Evolutionary conservation across 1,140 invertebrate species (phyloP).

Genomic region (Spodoptera frugiperda): DNA sequence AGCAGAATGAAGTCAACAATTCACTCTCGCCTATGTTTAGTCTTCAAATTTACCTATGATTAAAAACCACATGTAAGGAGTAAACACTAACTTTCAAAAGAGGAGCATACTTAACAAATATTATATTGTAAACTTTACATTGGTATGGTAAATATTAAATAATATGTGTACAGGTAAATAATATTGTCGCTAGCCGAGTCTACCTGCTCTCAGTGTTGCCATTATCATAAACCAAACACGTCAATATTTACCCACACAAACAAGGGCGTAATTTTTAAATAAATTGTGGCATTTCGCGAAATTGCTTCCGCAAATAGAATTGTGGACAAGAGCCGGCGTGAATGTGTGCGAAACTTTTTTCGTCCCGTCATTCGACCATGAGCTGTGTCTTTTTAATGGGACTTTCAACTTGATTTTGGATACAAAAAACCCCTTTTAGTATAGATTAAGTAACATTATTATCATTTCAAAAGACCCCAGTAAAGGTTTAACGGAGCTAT

Average conservation of each 20-base stretch:
- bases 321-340: slow-evolving; percentile 73
- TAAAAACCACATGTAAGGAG: slow-evolving; percentile 78
- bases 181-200: slow-evolving; percentile 80
- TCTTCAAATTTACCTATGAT: slow-evolving; percentile 81
- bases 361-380: slow-evolving; percentile 64
- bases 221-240: slow-evolving; percentile 86
- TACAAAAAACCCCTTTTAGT: background rate
- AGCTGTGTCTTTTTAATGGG: slow-evolving; percentile 60
- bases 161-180: slow-evolving; percentile 84
- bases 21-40: slow-evolving; percentile 64
- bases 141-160: slow-evolving; percentile 84
- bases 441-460: background rate
- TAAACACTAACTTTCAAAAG: slow-evolving; percentile 82
- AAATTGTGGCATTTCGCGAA: slow-evolving; percentile 86
- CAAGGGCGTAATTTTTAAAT: slow-evolving; percentile 86
- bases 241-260: slow-evolving; percentile 85
- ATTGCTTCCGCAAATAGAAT: slow-evolving; percentile 85
- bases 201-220: slow-evolving; percentile 83
- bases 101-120: slow-evolving; percentile 84
- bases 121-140: slow-evolving; percentile 85
- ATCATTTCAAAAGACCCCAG: background rate
- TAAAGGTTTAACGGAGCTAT: background rate
- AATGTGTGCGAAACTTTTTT: slow-evolving; percentile 79
- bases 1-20: slow-evolving; percentile 33
- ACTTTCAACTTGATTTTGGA: slow-evolving; percentile 44